phyloP scores from a whole-genome alignment of 2,888 invertebrate species.

The Andrena dorsata region DNA sequence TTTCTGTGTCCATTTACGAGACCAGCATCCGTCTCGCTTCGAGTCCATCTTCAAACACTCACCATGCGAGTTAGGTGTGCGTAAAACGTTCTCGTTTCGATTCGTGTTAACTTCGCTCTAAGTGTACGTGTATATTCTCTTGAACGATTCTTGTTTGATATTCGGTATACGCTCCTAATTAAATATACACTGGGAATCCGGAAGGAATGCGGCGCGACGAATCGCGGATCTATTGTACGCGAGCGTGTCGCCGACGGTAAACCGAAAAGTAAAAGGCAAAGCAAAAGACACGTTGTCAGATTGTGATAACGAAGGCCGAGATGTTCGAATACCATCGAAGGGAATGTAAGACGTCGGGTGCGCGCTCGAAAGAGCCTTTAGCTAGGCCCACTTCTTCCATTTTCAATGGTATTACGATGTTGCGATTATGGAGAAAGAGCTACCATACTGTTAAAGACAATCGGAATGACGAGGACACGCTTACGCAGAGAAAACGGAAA shows the following conservation, averaged over 20 bases:
- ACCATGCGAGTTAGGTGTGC: slow-evolving; percentile 57
- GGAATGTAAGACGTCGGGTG: not conserved
- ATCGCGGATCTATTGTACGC: slow-evolving; percentile 14
- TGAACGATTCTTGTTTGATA: slow-evolving; percentile 51
- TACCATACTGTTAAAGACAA: slow-evolving; percentile 36
- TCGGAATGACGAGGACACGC: slow-evolving; percentile 49
- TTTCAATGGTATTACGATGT: slow-evolving; percentile 3
- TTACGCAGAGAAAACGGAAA: slow-evolving; percentile 7
- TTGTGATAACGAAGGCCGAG: slow-evolving; percentile 29
- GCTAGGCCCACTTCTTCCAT: not conserved
- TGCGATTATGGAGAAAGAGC: not conserved
- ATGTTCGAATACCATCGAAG: slow-evolving; percentile 21
- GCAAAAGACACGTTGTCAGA: slow-evolving; percentile 23
- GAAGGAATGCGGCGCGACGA: slow-evolving; percentile 5
- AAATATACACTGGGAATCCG: not conserved
- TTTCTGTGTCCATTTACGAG: not conserved
- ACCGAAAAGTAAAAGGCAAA: too few relatives aligned
- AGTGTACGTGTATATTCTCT: slow-evolving; percentile 56
- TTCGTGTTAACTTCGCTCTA: slow-evolving; percentile 61
- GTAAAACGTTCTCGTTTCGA: slow-evolving; percentile 51
- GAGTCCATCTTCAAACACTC: slow-evolving; percentile 55
- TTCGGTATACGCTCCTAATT: slow-evolving; percentile 30
- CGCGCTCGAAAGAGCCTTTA: not conserved
- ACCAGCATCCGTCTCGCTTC: slow-evolving; percentile 8
- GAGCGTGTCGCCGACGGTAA: slow-evolving; percentile 39